phyloP scores from a whole-genome alignment of 35 echinoderm and acorn worm species.

The Strongylocentrotus purpuratus region DNA sequence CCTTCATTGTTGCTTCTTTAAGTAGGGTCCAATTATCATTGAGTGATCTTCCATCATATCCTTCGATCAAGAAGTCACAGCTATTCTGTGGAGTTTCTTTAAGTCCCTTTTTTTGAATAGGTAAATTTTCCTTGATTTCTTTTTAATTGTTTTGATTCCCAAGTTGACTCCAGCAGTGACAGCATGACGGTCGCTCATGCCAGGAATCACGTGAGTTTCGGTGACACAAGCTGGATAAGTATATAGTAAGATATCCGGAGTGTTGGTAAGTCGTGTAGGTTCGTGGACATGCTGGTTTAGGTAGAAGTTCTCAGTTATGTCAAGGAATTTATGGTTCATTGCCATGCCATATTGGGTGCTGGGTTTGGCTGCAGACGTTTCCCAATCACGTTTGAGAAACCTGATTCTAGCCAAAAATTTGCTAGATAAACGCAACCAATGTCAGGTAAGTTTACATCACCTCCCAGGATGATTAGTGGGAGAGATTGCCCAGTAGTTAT shows the following conservation, averaged over 20 bases:
- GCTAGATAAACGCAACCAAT: no score
- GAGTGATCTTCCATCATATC: background rate
- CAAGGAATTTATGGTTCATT: constrained; percentile 47
- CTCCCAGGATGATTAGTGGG: constrained; percentile 43
- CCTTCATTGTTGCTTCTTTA: background rate
- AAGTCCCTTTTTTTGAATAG: constrained; percentile 47
- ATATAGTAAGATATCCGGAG: background rate
- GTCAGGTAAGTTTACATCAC: constrained; percentile 40
- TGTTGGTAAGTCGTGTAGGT: constrained; percentile 39
- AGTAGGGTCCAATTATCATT: background rate
- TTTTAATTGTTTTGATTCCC: constrained; percentile 31
- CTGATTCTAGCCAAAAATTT: no score
- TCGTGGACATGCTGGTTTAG: constrained; percentile 45
- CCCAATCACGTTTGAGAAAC: no score
- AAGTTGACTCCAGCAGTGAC: background rate
- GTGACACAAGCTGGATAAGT: constrained; percentile 23
- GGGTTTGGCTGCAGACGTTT: constrained; percentile 5
- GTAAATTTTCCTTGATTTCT: constrained; percentile 38
- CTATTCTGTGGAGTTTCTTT: background rate
- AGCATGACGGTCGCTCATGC: constrained; percentile 37
- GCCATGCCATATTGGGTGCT: constrained; percentile 39
- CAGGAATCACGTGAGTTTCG: constrained; percentile 1
- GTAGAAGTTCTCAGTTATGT: constrained; percentile 33
- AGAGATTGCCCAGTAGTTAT: background rate
- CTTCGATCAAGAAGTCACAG: background rate